Evolutionary conservation across 2,797 vertebrate genomes (phyloP).

Genomic region (Loriculus beryllinus): DNA sequence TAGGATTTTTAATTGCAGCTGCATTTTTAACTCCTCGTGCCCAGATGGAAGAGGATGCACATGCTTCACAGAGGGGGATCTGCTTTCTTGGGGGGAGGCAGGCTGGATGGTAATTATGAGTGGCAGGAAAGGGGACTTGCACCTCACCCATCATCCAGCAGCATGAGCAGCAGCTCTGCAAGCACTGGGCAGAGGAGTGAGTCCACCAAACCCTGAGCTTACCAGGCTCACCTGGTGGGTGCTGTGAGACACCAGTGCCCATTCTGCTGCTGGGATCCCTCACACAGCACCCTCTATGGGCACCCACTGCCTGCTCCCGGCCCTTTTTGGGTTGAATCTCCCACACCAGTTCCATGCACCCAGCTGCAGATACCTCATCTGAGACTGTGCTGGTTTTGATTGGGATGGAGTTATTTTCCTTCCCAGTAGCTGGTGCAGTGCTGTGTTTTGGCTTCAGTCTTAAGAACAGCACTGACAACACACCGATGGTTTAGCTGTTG

Average conservation of each 20-base stretch:
- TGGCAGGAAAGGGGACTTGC: neutral
- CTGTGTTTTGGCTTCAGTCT: neutral
- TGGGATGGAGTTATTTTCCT: neutral
- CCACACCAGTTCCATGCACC: rapidly evolving
- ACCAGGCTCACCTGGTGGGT: rapidly evolving
- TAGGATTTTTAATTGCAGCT: neutral
- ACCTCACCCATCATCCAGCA: neutral
- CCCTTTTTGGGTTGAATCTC: no score
- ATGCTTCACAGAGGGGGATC: neutral
- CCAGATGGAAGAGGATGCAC: neutral
- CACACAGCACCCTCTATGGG: rapidly evolving
- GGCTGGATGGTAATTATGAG: neutral
- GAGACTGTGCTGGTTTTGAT: neutral
- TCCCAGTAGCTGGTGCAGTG: neutral
- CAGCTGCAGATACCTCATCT: neutral
- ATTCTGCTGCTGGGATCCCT: neutral
- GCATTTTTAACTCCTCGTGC: neutral
- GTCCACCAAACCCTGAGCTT: neutral
- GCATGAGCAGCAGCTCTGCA: neutral
- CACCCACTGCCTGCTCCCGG: rapidly evolving
- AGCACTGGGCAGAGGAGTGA: neutral
- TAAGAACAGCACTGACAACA: neutral
- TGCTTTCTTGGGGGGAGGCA: neutral
- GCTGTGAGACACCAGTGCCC: neutral
- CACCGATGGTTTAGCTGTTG: neutral